Evolutionary conservation across 2,113 vertebrate species (phyloP).

Genomic region (human): DNA sequence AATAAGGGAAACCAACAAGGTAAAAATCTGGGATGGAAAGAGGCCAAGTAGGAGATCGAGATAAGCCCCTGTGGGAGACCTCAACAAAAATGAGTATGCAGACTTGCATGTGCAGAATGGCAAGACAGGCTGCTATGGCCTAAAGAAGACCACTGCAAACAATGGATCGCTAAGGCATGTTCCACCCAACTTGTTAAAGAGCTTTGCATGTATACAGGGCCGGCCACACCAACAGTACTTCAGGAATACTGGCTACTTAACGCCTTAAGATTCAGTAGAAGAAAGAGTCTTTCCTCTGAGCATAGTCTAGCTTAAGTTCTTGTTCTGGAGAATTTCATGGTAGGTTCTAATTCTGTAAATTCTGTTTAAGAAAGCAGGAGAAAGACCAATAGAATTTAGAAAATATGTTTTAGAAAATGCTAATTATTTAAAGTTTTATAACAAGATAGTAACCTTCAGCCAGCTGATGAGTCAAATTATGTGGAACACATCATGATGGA

Average conservation of each 20-base stretch:
- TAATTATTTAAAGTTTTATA: constrained; percentile 46
- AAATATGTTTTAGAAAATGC: not conserved
- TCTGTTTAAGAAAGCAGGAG: not conserved
- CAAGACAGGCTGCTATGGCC: not conserved
- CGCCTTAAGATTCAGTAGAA: not conserved
- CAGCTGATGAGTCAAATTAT: constrained; percentile 41
- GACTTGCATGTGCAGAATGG: rapidly evolving
- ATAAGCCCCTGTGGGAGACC: not conserved
- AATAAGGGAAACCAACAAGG: not conserved
- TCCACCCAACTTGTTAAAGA: not conserved
- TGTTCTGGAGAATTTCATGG: not conserved
- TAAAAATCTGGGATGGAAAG: not conserved
- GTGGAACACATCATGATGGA: not conserved
- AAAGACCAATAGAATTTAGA: not conserved
- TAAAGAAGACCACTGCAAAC: not conserved
- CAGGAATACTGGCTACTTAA: not conserved
- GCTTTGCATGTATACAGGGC: not conserved
- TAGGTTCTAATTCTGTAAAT: not conserved
- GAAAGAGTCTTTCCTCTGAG: not conserved
- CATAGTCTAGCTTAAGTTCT: not conserved
- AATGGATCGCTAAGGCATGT: not conserved
- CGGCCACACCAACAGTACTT: not conserved
- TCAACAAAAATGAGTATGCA: not conserved
- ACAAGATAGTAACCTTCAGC: not conserved
- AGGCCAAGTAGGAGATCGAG: not conserved